These are phyloP conservation scores for Vandiemenella viatica DNA, from an alignment of 2,888 invertebrate species.

Conservation along the genomic window DNA sequence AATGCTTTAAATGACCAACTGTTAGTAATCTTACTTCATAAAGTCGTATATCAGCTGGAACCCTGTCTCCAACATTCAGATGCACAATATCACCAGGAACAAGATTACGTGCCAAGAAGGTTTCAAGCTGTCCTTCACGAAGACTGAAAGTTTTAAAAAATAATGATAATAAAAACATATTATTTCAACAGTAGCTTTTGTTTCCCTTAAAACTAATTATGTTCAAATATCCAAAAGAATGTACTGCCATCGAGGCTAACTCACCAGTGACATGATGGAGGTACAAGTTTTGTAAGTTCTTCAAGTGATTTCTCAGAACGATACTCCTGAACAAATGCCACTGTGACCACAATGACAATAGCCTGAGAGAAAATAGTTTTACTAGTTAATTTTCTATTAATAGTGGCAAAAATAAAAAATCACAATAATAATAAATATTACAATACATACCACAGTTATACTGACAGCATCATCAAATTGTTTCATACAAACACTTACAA, in stretches of 20 bases:
- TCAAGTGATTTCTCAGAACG: slow-evolving; percentile 95
- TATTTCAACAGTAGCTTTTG: too few relatives aligned
- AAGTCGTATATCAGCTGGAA: slow-evolving; percentile 92
- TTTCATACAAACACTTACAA: slow-evolving; percentile 87
- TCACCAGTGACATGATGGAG: slow-evolving; percentile 87
- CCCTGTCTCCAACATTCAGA: slow-evolving; percentile 85
- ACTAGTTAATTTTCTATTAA: neutral
- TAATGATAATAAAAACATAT: slow-evolving; percentile 10
- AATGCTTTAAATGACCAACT: too few relatives aligned
- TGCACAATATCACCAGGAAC: slow-evolving; percentile 95
- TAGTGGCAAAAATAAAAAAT: neutral
- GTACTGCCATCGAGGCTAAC: slow-evolving; percentile 16
- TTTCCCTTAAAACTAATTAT: slow-evolving; percentile 7
- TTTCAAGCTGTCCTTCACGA: slow-evolving; percentile 71
- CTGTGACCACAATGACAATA: slow-evolving; percentile 87
- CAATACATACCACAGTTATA: slow-evolving; percentile 82
- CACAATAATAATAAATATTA: neutral
- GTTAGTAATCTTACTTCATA: slow-evolving; percentile 53
- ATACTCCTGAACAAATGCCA: slow-evolving; percentile 98
- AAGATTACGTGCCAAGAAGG: slow-evolving; percentile 84
- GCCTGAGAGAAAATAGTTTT: slow-evolving; percentile 32
- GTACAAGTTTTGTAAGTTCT: slow-evolving; percentile 91
- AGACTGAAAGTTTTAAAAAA: slow-evolving; percentile 39
- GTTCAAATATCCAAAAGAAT: neutral
- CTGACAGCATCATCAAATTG: slow-evolving; percentile 99